A percentile compares a stretch with the other conserved stretches of the same genome.
Evolutionary conservation across 2,888 invertebrate species (phyloP).

Genomic region (Julus scanicus): DNA sequence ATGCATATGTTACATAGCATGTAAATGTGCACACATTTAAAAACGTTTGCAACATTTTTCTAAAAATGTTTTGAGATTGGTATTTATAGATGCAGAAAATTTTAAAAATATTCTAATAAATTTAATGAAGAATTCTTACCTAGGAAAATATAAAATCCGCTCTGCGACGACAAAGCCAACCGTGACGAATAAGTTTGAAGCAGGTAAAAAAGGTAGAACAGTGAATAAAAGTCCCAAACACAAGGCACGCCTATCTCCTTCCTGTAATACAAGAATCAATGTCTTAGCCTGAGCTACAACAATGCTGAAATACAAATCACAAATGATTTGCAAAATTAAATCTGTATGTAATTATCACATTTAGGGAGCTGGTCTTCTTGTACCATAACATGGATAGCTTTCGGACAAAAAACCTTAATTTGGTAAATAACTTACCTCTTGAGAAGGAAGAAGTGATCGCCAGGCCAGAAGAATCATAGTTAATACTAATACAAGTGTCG

Average conservation of each 20-base stretch:
- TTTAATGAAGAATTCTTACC: conserved; percentile 18
- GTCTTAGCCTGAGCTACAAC: too few relatives aligned
- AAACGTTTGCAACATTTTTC: too few relatives aligned
- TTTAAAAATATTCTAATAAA: too few relatives aligned
- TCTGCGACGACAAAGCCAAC: conserved; percentile 57
- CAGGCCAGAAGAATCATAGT: conserved; percentile 51
- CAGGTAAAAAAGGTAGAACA: conserved; percentile 60
- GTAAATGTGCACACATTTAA: too few relatives aligned
- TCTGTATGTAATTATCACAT: background rate
- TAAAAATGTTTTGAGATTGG: too few relatives aligned
- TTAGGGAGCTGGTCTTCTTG: too few relatives aligned
- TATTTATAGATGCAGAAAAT: too few relatives aligned
- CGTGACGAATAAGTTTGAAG: conserved; percentile 55
- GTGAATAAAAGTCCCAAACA: conserved; percentile 63
- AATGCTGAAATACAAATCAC: too few relatives aligned
- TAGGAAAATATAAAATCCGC: conserved; percentile 55
- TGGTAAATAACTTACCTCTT: conserved; percentile 44
- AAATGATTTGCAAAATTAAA: background rate
- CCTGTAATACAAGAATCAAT: conserved; percentile 41
- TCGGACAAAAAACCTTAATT: too few relatives aligned
- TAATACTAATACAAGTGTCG: conserved; percentile 54
- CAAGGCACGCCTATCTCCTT: conserved; percentile 55
- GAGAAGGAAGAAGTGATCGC: conserved; percentile 47
- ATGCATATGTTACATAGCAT: too few relatives aligned
- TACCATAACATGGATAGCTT: too few relatives aligned